Evolutionary conservation across 2,888 invertebrate genomes (phyloP), one percentile per base, ranked within the genome.

Genomic region (Anoncus sp.): DNA sequence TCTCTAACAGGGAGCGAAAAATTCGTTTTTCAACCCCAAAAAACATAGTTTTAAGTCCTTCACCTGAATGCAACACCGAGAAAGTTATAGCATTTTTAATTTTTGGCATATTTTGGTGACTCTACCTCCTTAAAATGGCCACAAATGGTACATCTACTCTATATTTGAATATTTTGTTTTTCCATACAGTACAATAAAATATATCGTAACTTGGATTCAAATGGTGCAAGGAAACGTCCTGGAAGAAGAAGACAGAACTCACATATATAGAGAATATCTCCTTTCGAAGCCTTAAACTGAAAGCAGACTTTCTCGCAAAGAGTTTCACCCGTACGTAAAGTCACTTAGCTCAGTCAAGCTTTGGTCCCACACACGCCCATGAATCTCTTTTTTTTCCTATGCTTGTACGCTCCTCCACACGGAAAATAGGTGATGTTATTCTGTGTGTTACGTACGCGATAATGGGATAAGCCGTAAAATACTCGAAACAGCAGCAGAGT

Each of bases 401-500:
- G 49, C 66, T 43, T 45, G 45, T 45, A 12, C 49, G 35, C 20
- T 38, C 24, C 20, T n/a, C n/a, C n/a, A n/a, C 43, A 14, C 22
- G 7, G 12, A 27, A n/a, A 18, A 18, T 22, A 43, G 45, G 9
- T 20, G 18, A 18, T 53, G 27, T 9, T 53, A 45, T 60, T 38
- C n/a, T n/a, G n/a, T 51, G 22, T 53, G 10, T 16, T 40, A 24
- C 47, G 22, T 47, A 45, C 12, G 38, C 60, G 47, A 59, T 74
- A 74, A 74, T 74, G 59, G 60, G 60, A 66, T 74, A 65, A 78
- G 67, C 75, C 66, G 67, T 78, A 75, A 78, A 78, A 75, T 71
- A 78, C 43, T 78, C 51, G 71, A 75, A 75, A 78, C 75, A 72
- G 65, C 55, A 22, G 45, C 47, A 35, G 31, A 66, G 62, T 55